These are phyloP conservation scores for Cryptops parisi DNA, from an alignment of 2,888 invertebrate genomes.

Conservation along the genomic window DNA sequence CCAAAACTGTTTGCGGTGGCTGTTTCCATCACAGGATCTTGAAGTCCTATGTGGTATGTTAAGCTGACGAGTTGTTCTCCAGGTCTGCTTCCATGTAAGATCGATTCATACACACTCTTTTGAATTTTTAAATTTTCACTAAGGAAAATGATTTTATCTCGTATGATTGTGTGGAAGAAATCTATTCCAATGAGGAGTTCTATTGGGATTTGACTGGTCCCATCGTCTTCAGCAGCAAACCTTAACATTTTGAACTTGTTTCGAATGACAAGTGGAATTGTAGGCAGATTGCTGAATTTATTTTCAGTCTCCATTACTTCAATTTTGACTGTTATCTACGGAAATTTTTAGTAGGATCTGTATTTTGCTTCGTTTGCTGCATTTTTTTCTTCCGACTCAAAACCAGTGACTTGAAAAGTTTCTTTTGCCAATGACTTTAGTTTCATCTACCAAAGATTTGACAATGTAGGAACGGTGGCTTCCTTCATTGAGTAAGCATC, in stretches of 20 bases:
- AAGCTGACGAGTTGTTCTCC: neutral
- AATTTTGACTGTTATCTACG: neutral
- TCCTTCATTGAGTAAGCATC: neutral
- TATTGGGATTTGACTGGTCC: neutral
- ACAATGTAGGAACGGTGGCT: neutral
- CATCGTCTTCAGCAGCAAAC: neutral
- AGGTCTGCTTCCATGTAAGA: neutral
- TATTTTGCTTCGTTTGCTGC: neutral
- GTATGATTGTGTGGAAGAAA: neutral
- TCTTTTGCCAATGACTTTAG: neutral
- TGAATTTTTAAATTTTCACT: neutral
- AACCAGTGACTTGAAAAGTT: neutral
- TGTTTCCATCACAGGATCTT: neutral
- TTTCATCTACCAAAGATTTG: neutral
- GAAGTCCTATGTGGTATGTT: too few species aligned
- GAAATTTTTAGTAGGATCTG: neutral
- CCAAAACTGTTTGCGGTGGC: neutral
- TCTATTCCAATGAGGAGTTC: neutral
- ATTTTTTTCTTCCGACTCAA: neutral
- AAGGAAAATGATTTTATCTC: neutral
- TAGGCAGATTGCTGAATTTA: neutral
- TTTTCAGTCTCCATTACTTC: neutral
- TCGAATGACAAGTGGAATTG: too few species aligned
- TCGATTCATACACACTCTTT: neutral
- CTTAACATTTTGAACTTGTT: neutral